Evolutionary conservation across 2,888 invertebrate species (phyloP), one percentile per base, ranked within the genome.

Genomic region (Eugnorisma glareosa): DNA sequence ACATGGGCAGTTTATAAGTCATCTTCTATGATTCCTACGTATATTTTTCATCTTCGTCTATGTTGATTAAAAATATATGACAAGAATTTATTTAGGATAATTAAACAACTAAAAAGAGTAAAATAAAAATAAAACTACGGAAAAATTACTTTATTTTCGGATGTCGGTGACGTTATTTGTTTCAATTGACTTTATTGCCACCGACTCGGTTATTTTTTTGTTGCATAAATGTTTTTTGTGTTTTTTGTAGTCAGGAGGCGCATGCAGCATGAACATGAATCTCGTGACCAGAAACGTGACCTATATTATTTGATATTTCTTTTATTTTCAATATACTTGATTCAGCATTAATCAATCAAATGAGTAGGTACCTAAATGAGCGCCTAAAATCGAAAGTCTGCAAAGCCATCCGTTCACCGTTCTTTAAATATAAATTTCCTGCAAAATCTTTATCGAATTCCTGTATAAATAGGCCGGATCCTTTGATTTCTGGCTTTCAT

Each of bases 401-500:
- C 75, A 24, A 67, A 66, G 28, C 35, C 61, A 77, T 76, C 75
- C 80, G 79, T 78, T 78, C 31, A 59, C 40, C 70, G 63, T 74
- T 77, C 71, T 67, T 78, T 71, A 81, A 81, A 87, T 70, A 85
- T 75, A 77, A 54, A 82, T 84, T 84, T 82, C 75, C 69, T 68
- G 43, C 75, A 73, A 86, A 86, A 85, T 88, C 81, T 79, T 87
- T 80, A 90, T 86, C 87, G 89, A 89, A 91, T 90, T 92, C 90
- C 88, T 93, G 84, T 85, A 88, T 90, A 92, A 88, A 89, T 86
- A 88, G 83, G 75, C 73, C 2, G 76, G 81, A 85, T 86, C 92
- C 91, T 93, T 94, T 92, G 92, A 93, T 93, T 93, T 91, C 89
- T 87, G 88, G 88, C 90, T 90, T 93, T 92, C 92, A 92, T 93